Percentiles rank a stretch among this genome's conserved stretches.
phyloP scores from a whole-genome alignment of 2,888 invertebrate genomes.

The Fragum whitleyi region DNA sequence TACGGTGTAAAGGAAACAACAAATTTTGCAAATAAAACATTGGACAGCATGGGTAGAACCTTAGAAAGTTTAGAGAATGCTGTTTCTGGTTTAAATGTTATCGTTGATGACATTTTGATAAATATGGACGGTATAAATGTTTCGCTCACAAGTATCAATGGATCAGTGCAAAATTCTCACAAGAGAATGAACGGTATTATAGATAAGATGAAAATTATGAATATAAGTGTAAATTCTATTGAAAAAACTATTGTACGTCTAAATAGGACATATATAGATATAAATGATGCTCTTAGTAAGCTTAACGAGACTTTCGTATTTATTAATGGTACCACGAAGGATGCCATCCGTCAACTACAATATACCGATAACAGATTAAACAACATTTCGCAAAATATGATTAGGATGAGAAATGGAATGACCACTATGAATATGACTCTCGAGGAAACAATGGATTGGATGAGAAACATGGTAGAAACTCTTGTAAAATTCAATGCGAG shows the following conservation, averaged over 20 bases:
- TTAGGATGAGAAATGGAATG: constrained; percentile 29
- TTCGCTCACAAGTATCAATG: constrained; percentile 53
- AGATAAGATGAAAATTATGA: constrained; percentile 33
- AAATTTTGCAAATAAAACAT: constrained; percentile 51
- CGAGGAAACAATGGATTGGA: constrained; percentile 42
- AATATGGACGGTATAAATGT: constrained; percentile 45
- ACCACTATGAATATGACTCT: constrained; percentile 52
- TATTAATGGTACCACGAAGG: constrained; percentile 57
- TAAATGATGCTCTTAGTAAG: constrained; percentile 42
- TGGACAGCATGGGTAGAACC: constrained; percentile 57
- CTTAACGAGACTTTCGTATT: constrained; percentile 54
- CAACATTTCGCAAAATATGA: constrained; percentile 31
- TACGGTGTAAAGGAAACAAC: constrained; percentile 50
- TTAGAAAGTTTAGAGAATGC: constrained; percentile 50
- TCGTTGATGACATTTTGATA: constrained; percentile 39
- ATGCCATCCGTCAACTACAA: constrained; percentile 46
- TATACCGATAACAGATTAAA: constrained; percentile 33
- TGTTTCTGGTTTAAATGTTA: constrained; percentile 31
- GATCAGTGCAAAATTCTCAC: constrained; percentile 51
- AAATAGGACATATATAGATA: constrained; percentile 45
- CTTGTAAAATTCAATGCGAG: constrained; percentile 42
- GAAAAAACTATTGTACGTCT: constrained; percentile 32
- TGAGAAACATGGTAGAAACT: constrained; percentile 44
- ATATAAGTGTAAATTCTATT: constrained; percentile 45
- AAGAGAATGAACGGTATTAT: constrained; percentile 36